A percentile compares a stretch with the other conserved stretches of the same genome.
phyloP scores from a whole-genome alignment of 1,140 invertebrate genomes.

The Papilio polytes region DNA sequence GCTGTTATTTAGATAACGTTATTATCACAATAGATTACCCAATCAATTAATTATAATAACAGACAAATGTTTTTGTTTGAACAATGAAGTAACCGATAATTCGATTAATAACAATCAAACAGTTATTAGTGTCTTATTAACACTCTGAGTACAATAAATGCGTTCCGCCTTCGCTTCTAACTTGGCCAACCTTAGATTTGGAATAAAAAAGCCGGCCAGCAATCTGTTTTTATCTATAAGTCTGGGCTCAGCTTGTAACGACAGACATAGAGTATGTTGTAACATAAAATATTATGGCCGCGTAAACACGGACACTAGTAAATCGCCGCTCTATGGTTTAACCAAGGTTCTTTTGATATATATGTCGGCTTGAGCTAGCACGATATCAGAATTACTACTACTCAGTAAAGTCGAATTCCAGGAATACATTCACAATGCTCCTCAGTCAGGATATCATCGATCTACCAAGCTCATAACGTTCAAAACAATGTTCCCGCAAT shows the following conservation, averaged over 20 bases:
- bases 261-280: neutral
- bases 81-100: no score
- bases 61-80: neutral
- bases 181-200: neutral
- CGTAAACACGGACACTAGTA: neutral
- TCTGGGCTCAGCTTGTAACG: conserved; percentile 12
- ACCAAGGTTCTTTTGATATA: neutral
- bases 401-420: no score
- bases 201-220: conserved; percentile 8
- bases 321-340: conserved; percentile 5
- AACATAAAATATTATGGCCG: neutral
- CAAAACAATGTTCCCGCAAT: no score
- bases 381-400: no score
- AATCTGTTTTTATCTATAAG: conserved; percentile 19
- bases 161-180: neutral
- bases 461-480: no score
- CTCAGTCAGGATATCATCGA: no score
- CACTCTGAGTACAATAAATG: no score
- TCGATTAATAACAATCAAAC: no score
- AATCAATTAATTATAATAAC: neutral
- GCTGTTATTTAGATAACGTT: neutral
- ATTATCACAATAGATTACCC: neutral
- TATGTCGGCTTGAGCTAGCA: no score
- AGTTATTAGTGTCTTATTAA: no score
- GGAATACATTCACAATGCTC: no score